Conservation (phyloP, 1,140 invertebrate species). For the Halesus radiatus region DNA sequence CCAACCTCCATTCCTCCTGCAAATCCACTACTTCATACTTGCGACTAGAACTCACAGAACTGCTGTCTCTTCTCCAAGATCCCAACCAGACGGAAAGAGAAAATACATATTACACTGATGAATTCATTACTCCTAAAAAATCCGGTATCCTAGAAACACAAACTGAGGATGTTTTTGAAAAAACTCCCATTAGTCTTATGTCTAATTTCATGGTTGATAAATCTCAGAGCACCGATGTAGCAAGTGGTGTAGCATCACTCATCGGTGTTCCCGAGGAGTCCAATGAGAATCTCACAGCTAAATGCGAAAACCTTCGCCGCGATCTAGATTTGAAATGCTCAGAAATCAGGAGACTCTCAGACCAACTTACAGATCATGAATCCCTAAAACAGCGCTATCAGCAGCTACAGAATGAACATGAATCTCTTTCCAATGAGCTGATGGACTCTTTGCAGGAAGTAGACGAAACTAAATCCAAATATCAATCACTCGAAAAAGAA, state of each 20-base stretch:
- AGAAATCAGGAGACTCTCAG: conserved; percentile 29
- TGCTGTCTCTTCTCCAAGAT: conserved; percentile 43
- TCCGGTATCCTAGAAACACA: no score
- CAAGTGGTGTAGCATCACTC: no score
- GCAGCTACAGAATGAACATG: conserved; percentile 24
- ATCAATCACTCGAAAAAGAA: not conserved
- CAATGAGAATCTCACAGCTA: conserved; percentile 15
- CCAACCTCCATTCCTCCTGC: conserved; percentile 41
- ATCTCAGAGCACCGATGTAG: conserved; percentile 4
- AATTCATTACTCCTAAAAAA: conserved; percentile 12
- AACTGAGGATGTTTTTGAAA: not conserved
- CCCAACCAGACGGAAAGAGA: conserved; percentile 7
- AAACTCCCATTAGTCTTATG: not conserved
- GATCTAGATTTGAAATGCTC: conserved; percentile 10
- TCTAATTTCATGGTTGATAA: conserved; percentile 4
- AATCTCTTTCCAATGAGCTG: conserved; percentile 38
- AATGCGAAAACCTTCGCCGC: not conserved
- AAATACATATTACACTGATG: not conserved
- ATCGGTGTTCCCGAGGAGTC: no score
- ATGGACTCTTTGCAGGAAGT: conserved; percentile 39
- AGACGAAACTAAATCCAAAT: conserved; percentile 7
- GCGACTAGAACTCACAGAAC: conserved; percentile 13
- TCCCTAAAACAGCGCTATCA: conserved; percentile 17
- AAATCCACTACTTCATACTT: conserved; percentile 41
- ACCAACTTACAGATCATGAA: conserved; percentile 11